Conservation (phyloP, 2,888 invertebrate genomes). For the Anodontia alba region DNA sequence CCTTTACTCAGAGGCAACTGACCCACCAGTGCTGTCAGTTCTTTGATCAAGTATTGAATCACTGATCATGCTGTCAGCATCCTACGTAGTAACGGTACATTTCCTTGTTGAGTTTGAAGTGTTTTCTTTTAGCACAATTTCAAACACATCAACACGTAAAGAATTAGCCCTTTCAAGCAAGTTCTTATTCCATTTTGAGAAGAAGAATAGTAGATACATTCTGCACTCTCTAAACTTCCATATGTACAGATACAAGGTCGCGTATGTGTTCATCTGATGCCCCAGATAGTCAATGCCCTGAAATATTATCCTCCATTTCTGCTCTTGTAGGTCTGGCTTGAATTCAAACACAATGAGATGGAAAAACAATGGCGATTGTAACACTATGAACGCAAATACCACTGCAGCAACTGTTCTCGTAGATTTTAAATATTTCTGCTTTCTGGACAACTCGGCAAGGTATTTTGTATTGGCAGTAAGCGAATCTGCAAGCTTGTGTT, state of each 20-base stretch:
- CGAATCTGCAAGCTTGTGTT: background rate
- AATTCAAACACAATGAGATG: background rate
- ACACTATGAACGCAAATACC: background rate
- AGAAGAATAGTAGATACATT: background rate
- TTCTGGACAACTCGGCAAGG: no score
- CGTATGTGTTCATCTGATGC: background rate
- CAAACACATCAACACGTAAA: background rate
- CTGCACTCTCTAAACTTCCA: slow-evolving; percentile 4
- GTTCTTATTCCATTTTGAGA: background rate
- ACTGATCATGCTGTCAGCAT: no score
- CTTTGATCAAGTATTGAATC: no score
- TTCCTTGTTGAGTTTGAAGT: no score
- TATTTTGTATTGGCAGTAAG: background rate
- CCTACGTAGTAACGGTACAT: no score
- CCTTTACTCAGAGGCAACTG: no score
- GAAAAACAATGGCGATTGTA: background rate
- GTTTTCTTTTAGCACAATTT: background rate
- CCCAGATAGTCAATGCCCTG: background rate
- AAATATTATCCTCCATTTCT: background rate
- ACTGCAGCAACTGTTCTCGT: background rate
- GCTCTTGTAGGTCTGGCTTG: background rate
- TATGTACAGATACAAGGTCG: background rate
- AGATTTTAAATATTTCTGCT: background rate
- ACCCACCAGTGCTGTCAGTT: no score
- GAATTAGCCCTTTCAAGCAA: background rate